Evolutionary conservation across 1,140 invertebrate species (phyloP), one percentile per base, ranked within the genome.

Genomic region (Platorchestia sp.): DNA sequence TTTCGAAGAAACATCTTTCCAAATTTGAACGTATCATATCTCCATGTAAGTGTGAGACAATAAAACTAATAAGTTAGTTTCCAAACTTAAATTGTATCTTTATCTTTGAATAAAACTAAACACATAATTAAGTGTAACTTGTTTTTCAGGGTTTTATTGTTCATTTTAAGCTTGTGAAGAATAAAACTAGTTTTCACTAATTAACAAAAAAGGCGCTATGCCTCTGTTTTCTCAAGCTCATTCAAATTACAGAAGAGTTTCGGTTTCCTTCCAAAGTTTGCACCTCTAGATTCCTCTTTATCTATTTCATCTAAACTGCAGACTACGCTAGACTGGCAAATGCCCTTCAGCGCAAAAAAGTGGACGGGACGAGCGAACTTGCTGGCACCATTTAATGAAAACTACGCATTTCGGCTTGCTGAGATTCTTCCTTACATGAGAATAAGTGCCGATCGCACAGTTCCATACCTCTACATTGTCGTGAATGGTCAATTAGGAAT

Each of bases 401-500:
- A 75, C 59, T 75, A 75, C 59, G 7, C 59, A 75, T 75, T 75
- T 36, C 1, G 59, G 59, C 59, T 75, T 75, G 59, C 59, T 75
- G 59, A 75, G 59, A 75, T 36, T 75, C 59, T 75, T 75, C 59
- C 59, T 36, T 75, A 75, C 27, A 75, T 75, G 59, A 75, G 59
- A 75, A 36, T 75, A 75, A 75, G 59, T 75, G 59, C 10, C 59
- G 10, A 27, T 75, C 59, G 10, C 59, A 75, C 59, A 75, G 59
- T 75, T 75, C 59, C 27, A 75, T 75, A 27, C 59, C 59, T 75
- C 27, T 75, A 75, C 10, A 14, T 75, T 75, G 59, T 75, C 59
- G 59, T 75, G 27, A 75, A 75, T 75, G 59, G 59, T 75, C 59
- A 75, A 75, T 75, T 75, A 75, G 59, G 59, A 75, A 75, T 75